Evolutionary conservation across 2,113 vertebrate species (phyloP), one percentile per base, ranked within the genome.

Genomic region (Chloroceryle aenea): DNA sequence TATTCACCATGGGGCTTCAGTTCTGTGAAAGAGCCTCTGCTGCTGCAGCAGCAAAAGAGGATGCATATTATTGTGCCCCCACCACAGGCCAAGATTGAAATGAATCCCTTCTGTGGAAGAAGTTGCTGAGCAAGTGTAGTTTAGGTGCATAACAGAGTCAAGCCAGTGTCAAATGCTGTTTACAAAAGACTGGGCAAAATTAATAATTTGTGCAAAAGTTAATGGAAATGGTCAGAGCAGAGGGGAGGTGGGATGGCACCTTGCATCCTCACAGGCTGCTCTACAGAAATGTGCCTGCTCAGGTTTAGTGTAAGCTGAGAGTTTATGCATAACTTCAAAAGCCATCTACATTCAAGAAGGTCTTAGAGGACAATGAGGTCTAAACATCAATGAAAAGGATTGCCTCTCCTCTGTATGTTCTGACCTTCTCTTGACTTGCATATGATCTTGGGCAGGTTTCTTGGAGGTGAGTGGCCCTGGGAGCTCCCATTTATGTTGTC

Each of bases 111-210:
- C 81, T 84, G 74, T 30, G 74, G 75, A 58, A 38, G 42, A 42
- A 55, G 90, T 90, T 79, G 86, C 86, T 76, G 61, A 96, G 86
- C 77, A 40, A 91, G 74, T 38, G 38, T 63, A 40, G 56, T 80
- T 77, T 29, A 56, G 85, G 66, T 66, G 56, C 53, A 48, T 71
- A 73, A 2, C 52, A 62, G 21, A n/a, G 69, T 71, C 87, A 64
- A 84, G 42, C 75, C 85, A 84, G 34, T 81, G 67, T 45, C 4
- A 2, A 43, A 48, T 53, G 62, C 78, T 94, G 62, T 32, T 87
- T 68, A 79, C 85, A 87, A 38, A 85, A 66, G 64, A 32, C 29
- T 20, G 30, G 53, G 79, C 58, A 20, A 42, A 62, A 22, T 34
- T 21, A 79, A 42, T 82, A 45, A 14, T 45, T 69, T 56, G 43